Evolutionary conservation across 2,113 vertebrate genomes (phyloP).

Genomic region (Rhagologus leucostigma): DNA sequence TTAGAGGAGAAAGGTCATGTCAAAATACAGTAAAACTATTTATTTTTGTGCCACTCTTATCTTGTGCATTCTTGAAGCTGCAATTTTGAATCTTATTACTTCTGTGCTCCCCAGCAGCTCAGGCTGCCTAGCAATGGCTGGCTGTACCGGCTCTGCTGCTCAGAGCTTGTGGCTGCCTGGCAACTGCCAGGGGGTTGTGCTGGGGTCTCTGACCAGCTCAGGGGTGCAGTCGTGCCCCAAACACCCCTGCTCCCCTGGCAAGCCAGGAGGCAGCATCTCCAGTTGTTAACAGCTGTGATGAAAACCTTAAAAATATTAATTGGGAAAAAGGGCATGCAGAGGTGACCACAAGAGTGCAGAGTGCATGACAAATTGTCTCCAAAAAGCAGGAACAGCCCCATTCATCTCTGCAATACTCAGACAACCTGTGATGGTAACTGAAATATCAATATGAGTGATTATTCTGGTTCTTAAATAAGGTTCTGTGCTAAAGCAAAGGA

Average conservation of each 20-base stretch:
- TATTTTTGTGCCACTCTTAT: slow-evolving; percentile 7
- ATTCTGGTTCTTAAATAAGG: neutral
- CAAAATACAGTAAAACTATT: slow-evolving; percentile 34
- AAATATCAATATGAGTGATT: neutral
- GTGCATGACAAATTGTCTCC: neutral
- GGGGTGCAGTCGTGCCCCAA: neutral
- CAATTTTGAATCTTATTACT: slow-evolving; percentile 25
- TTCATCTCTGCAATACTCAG: neutral
- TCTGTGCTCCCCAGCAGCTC: slow-evolving; percentile 21
- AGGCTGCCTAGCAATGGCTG: slow-evolving; percentile 55
- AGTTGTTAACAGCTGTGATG: neutral
- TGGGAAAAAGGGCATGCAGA: fast-evolving
- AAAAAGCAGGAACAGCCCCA: neutral
- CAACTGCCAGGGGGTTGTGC: slow-evolving; percentile 5
- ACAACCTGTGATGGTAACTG: neutral
- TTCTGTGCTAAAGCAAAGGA: neutral
- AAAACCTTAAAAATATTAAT: neutral
- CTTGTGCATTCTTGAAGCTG: neutral
- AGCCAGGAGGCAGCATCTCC: neutral
- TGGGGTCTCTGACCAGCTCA: neutral
- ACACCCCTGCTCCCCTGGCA: neutral
- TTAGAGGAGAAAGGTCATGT: slow-evolving; percentile 24
- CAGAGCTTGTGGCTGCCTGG: slow-evolving; percentile 45
- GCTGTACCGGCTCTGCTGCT: neutral
- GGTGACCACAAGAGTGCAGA: neutral